Evolutionary conservation across 1,140 invertebrate species (phyloP).

Genomic region (Matsumurasca onukii): DNA sequence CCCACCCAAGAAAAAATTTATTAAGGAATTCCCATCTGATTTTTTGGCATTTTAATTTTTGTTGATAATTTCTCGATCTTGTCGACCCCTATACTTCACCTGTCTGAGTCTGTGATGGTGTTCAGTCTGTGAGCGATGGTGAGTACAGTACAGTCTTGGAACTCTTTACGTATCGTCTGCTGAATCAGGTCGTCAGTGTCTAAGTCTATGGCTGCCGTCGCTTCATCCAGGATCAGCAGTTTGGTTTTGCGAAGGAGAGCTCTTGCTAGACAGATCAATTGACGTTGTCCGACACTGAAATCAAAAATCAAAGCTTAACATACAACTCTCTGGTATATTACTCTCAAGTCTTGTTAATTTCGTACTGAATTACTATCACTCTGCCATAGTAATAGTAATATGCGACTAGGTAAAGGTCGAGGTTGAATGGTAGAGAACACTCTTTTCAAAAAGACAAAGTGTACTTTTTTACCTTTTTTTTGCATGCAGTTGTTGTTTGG

Average conservation of each 20-base stretch:
- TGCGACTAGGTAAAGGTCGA: background rate
- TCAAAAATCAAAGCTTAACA: slow-evolving; percentile 4
- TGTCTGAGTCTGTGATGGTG: slow-evolving; percentile 90
- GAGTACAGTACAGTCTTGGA: slow-evolving; percentile 85
- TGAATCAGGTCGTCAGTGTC: slow-evolving; percentile 92
- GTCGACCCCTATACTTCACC: slow-evolving; percentile 59
- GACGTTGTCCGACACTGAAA: slow-evolving; percentile 76
- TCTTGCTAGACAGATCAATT: slow-evolving; percentile 85
- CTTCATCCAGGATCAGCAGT: slow-evolving; percentile 89
- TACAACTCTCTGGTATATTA: background rate
- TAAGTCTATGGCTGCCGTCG: slow-evolving; percentile 89
- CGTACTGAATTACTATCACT: slow-evolving; percentile 67
- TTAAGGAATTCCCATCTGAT: background rate
- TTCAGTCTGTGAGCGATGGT: slow-evolving; percentile 95
- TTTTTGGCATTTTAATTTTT: too few relatives aligned
- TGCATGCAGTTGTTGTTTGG: too few relatives aligned
- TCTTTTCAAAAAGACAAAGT: background rate
- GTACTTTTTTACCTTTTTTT: background rate
- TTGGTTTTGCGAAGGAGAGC: slow-evolving; percentile 91
- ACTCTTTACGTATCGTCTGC: slow-evolving; percentile 85
- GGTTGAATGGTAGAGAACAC: background rate
- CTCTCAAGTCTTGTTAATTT: slow-evolving; percentile 39
- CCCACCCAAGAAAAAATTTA: background rate
- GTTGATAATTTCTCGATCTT: too few relatives aligned
- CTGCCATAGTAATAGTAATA: background rate